Percentiles rank a stretch among this genome's conserved stretches.
These are phyloP conservation scores for Drosophila virilis DNA, from an alignment of 1,140 invertebrate genomes.

Conservation along the genomic window DNA sequence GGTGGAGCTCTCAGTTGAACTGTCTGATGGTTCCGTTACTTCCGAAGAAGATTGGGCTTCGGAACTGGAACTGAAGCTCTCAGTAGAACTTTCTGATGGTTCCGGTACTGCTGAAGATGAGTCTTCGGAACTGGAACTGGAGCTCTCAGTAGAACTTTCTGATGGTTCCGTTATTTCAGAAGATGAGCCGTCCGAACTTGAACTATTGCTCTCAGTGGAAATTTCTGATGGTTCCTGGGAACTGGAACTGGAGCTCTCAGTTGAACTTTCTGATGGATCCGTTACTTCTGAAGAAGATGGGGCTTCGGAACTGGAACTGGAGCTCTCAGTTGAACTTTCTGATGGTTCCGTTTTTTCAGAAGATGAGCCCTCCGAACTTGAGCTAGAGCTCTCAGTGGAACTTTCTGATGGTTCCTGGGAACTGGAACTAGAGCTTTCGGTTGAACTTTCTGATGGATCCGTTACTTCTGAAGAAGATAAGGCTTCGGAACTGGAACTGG, in stretches of 20 bases:
- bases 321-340: not conserved
- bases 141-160: no score
- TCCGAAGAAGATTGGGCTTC: not conserved
- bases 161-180: no score
- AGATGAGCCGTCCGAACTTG: not conserved
- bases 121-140: not conserved
- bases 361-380: slow-evolving; percentile 12
- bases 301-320: not conserved
- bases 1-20: not conserved
- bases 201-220: slow-evolving; percentile 1
- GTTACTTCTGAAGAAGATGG: not conserved
- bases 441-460: not conserved
- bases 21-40: not conserved
- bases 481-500: slow-evolving; percentile 7
- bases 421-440: not conserved
- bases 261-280: not conserved
- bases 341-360: not conserved
- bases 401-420: not conserved
- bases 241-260: not conserved
- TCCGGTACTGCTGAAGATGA: not conserved
- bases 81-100: not conserved
- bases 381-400: not conserved
- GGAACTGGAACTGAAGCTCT: not conserved
- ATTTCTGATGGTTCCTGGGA: not conserved
- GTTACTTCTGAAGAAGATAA: slow-evolving; percentile 8